phyloP scores from a whole-genome alignment of 1,140 invertebrate species.

The Melipona quadrifasciata region DNA sequence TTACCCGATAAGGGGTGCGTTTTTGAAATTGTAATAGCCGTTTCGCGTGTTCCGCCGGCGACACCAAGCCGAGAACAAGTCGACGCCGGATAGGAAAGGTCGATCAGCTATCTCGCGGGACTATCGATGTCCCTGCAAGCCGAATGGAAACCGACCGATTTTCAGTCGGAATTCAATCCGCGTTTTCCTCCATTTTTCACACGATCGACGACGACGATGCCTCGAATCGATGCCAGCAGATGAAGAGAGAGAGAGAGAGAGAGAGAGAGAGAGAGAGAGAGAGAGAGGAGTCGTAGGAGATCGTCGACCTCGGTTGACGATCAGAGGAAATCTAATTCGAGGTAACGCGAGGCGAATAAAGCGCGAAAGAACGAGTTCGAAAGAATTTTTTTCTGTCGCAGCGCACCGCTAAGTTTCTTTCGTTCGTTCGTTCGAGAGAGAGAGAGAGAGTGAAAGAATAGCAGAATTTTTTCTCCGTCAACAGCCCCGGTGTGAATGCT shows the following conservation, averaged over 20 bases:
- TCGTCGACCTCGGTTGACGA: background rate
- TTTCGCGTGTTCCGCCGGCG: background rate
- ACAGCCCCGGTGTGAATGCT: conserved; percentile 49
- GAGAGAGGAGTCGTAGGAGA: background rate
- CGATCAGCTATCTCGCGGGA: background rate
- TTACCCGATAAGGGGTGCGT: conserved; percentile 29
- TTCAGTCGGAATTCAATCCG: background rate
- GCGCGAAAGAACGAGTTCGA: background rate
- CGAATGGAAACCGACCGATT: conserved; percentile 7
- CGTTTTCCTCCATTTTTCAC: background rate
- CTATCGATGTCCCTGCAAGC: background rate
- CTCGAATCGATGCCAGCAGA: background rate
- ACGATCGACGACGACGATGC: background rate
- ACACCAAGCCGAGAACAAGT: background rate
- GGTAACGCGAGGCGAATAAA: background rate
- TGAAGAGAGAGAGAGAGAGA: too few relatives aligned
- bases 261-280: too few relatives aligned
- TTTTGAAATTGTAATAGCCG: conserved; percentile 48
- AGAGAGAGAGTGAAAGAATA: background rate
- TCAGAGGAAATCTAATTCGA: background rate
- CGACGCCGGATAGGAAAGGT: background rate
- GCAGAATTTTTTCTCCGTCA: conserved; percentile 18
- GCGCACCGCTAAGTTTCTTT: background rate
- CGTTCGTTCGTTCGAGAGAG: background rate
- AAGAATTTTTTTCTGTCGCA: too few relatives aligned